A percentile compares a stretch with the other conserved stretches of the same genome.
Conservation (phyloP, 2,797 vertebrate genomes). For the Notolabrus celidotus region DNA sequence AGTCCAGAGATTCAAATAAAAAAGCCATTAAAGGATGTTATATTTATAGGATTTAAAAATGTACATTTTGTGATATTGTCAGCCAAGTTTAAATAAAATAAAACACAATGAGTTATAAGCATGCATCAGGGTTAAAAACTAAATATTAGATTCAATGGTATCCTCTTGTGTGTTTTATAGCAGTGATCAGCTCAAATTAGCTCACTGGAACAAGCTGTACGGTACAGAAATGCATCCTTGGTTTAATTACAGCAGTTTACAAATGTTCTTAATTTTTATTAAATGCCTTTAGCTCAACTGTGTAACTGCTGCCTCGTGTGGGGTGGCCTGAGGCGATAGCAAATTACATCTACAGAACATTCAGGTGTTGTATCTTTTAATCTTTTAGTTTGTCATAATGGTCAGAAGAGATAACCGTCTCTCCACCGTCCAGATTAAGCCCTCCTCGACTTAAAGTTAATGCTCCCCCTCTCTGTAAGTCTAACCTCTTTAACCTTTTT, state of each 20-base stretch:
- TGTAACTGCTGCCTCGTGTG: not conserved
- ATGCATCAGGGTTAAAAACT: too few relatives aligned
- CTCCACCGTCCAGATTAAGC: conserved; percentile 59
- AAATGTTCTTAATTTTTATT: too few relatives aligned
- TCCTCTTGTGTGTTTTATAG: conserved; percentile 6
- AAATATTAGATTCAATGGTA: too few relatives aligned
- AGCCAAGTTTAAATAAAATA: not conserved
- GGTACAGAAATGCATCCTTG: not conserved
- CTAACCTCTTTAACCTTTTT: conserved; percentile 3
- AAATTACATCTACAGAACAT: conserved; percentile 14
- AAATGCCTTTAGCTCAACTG: too few relatives aligned
- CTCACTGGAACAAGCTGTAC: not conserved
- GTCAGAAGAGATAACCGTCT: conserved; percentile 39
- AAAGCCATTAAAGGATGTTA: too few relatives aligned
- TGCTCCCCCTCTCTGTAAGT: conserved; percentile 19
- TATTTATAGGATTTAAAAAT: too few relatives aligned
- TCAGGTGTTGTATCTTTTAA: conserved; percentile 65
- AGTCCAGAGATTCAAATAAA: too few relatives aligned
- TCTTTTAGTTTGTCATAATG: conserved; percentile 62
- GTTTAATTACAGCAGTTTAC: not conserved
- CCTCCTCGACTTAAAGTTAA: conserved; percentile 27
- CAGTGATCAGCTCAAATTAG: not conserved
- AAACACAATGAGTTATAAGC: too few relatives aligned
- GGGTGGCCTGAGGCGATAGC: not conserved
- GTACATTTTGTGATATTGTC: too few relatives aligned